phyloP scores from a whole-genome alignment of 2,113 vertebrate species.

The Megaptera novaeangliae region DNA sequence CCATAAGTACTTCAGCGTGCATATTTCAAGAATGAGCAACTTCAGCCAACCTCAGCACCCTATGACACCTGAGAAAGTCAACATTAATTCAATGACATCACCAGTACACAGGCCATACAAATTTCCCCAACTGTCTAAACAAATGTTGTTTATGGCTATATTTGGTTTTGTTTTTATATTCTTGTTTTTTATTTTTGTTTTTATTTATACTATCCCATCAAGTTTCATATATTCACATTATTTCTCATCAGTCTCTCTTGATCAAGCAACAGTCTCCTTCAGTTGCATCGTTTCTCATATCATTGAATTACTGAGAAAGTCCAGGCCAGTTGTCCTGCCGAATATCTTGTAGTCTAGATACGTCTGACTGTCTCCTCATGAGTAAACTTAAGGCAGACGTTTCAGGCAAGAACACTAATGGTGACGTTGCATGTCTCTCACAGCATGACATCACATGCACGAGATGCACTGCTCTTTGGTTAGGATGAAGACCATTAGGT shows the following conservation, averaged over 20 bases:
- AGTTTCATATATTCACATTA: not conserved
- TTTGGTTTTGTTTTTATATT: not conserved
- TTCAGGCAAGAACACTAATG: not conserved
- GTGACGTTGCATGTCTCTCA: not conserved
- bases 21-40: not conserved
- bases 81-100: not conserved
- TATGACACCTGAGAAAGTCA: not conserved
- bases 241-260: not conserved
- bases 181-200: not conserved
- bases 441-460: rapidly evolving
- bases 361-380: not conserved
- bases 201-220: not conserved
- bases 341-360: not conserved
- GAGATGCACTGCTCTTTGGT: not conserved
- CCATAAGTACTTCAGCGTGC: not conserved
- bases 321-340: not conserved
- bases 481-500: not conserved
- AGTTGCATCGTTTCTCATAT: not conserved
- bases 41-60: not conserved
- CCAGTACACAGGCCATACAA: not conserved
- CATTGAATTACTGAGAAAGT: not conserved
- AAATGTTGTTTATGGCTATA: not conserved
- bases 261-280: not conserved
- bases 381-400: not conserved
- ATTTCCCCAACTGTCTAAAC: not conserved